Evolutionary conservation across 2,797 vertebrate species (phyloP), one percentile per base, ranked within the genome.

Genomic region (Babyrousa celebensis): DNA sequence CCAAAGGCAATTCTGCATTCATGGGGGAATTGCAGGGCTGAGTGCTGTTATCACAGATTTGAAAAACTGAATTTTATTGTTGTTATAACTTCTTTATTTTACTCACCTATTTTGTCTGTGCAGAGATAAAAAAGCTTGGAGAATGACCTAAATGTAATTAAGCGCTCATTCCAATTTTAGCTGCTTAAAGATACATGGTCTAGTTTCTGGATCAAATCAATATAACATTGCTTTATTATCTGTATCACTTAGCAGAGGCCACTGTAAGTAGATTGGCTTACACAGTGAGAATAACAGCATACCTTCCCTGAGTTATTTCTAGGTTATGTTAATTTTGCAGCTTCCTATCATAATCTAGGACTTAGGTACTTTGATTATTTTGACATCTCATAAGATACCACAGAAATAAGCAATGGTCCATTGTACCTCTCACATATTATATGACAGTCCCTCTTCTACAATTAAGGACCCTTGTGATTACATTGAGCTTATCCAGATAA

Each of bases 101-200:
- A 52, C 48, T 56, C 32, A 11, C 71, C 21, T 79, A 25, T 83
- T 86, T 86, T 32, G 78, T 16, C 25, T 78, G 12, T 72, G 15
- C 12, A 36, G 23, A 82, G 23, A 52, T 40, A 32, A 25, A 72
- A 23, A 29, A 63, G 11, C 8, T 90, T 84, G 1, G 4, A 84
- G 20, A 52, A 60, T 67, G n/a, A 74, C 43, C 77, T 82, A 86
- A 85, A 83, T 12, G 8, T 56, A 78, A 74, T 72, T 25, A 96
- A 72, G 65, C 40, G 11, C 17, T 43, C 25, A 62, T 77, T 94
- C 36, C 17, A 74, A 67, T 89, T 92, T 94, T 15, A 74, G 3
- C 18, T 78, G 15, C 54, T 63, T 52, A 91, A 91, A 88, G 48
- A 85, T 5, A 75, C 16, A 12, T 63, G 40, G 6, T 56, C 16